Conservation (phyloP, 1,140 invertebrate genomes). For the Stenopsyche tienmushanensis region DNA sequence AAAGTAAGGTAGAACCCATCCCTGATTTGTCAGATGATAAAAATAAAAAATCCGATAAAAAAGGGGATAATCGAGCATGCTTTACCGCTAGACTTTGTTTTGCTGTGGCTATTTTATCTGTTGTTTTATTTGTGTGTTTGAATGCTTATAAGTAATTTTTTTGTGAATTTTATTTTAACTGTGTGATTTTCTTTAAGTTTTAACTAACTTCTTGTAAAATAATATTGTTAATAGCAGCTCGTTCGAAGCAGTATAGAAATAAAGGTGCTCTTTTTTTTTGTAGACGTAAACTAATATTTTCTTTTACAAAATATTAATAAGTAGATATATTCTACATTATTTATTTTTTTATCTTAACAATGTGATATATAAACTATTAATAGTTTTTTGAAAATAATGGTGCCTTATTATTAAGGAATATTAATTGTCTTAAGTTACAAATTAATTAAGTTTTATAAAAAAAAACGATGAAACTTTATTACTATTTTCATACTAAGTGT, state of each 20-base stretch:
- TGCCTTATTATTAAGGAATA: constrained; percentile 20
- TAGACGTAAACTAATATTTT: too few species aligned
- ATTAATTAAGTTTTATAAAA: too few species aligned
- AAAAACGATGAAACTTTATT: too few species aligned
- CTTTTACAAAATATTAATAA: constrained; percentile 11
- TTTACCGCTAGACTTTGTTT: constrained; percentile 50
- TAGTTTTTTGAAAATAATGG: constrained; percentile 16
- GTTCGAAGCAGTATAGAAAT: not conserved
- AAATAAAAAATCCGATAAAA: constrained; percentile 35
- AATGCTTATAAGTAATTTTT: constrained; percentile 38
- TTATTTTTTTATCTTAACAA: constrained; percentile 17
- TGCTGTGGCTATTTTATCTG: constrained; percentile 53
- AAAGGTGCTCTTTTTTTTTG: constrained; percentile 25
- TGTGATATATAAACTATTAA: constrained; percentile 20
- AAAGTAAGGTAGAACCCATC: not conserved
- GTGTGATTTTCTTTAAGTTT: constrained; percentile 14
- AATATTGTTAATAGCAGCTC: constrained; percentile 18
- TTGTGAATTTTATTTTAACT: constrained; percentile 17
- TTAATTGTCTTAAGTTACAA: too few species aligned
- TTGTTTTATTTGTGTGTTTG: constrained; percentile 50
- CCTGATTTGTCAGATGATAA: constrained; percentile 1
- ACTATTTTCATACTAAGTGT: too few species aligned
- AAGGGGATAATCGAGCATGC: constrained; percentile 44
- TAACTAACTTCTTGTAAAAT: constrained; percentile 12
- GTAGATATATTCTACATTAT: constrained; percentile 11